Base-by-base conservation (phyloP, 2,113 vertebrate genomes). In the Microtus pennsylvanicus region DNA sequence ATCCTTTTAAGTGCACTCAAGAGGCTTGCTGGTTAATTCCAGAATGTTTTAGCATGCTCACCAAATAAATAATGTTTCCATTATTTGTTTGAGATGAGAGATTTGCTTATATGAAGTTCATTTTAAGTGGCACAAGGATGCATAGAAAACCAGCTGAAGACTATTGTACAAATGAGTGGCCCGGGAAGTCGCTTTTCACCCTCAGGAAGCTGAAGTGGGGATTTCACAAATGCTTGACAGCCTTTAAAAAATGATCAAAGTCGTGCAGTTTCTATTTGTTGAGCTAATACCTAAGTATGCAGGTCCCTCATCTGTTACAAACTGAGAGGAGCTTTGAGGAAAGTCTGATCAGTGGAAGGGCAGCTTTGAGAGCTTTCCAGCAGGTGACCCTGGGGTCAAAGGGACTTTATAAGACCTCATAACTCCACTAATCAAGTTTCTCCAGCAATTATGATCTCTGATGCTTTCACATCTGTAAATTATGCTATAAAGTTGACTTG, bases 11-110 rank as follows among this genome's bases (percentile, higher is more conserved):
- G 83, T 87, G 50, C 69, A 80, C 93, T 87, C 28, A 89, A 90
- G 74, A 89, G 33, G 3, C 35, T 77, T 91, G 45, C 86, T 76
- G 12, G 14, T 95, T 93, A 95, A 94, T 83, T 47, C 21, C 33
- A 63, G 21, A 69, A 65, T 76, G 17, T 65, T 55, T 95, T 94
- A 89, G 91, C 8, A 50, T 42, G 91, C 45, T 94, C 7, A 85
- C 82, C 87, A 95, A 94, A 50, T 89, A 95, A 94, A 95, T 90
- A 74, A 93, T 19, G 65, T 81, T 78, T 94, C 47, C n/a, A 65
- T 83, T 42, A 88, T 82, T 89, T 30, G 24, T 58, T 38, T 21
- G 45, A 87, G 67, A 81, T 86, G 42, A 85, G 63, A 45, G 2
- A 61, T 58, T 77, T 86, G 38, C 33, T 93, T 78, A 6, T 22